phyloP scores from a whole-genome alignment of 2,888 invertebrate species.

The Globia sparganii region DNA sequence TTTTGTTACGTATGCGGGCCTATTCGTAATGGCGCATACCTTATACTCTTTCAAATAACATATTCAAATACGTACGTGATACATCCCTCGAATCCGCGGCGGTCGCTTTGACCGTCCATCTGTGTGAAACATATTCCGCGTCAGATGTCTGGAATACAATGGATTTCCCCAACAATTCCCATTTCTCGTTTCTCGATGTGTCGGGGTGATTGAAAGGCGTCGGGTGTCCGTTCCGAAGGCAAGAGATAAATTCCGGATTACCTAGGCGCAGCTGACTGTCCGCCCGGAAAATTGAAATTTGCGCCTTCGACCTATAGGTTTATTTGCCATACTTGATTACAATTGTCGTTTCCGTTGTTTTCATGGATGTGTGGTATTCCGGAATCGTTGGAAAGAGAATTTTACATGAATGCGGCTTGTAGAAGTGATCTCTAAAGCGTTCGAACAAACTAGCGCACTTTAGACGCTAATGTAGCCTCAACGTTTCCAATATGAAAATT shows the following conservation, averaged over 20 bases:
- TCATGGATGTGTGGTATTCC: slow-evolving; percentile 58
- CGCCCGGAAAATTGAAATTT: slow-evolving; percentile 84
- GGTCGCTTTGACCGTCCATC: slow-evolving; percentile 57
- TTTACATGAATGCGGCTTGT: slow-evolving; percentile 13
- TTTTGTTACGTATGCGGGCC: slow-evolving; percentile 55
- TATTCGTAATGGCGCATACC: slow-evolving; percentile 37
- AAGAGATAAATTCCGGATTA: slow-evolving; percentile 81
- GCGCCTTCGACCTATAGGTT: slow-evolving; percentile 65
- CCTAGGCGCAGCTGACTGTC: slow-evolving; percentile 80
- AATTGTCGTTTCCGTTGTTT: slow-evolving; percentile 61
- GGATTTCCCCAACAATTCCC: slow-evolving; percentile 70
- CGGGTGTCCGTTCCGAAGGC: slow-evolving; percentile 76
- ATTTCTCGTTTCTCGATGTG: slow-evolving; percentile 69
- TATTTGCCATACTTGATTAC: slow-evolving; percentile 70
- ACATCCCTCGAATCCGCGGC: slow-evolving; percentile 43
- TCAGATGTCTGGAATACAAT: slow-evolving; percentile 72
- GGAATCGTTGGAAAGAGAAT: neutral
- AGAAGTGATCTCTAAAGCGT: neutral
- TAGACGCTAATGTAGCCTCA: slow-evolving; percentile 46
- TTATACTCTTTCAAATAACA: slow-evolving; percentile 42
- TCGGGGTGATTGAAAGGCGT: slow-evolving; percentile 82
- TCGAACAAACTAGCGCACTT: neutral
- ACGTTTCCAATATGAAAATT: slow-evolving; percentile 69
- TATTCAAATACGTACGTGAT: slow-evolving; percentile 55
- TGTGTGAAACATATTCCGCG: slow-evolving; percentile 66